A percentile compares a stretch with the other conserved stretches of the same genome.
These are phyloP conservation scores for Sinocyclocheilus maitianheensis DNA, from an alignment of 2,113 vertebrate species.

Conservation along the genomic window DNA sequence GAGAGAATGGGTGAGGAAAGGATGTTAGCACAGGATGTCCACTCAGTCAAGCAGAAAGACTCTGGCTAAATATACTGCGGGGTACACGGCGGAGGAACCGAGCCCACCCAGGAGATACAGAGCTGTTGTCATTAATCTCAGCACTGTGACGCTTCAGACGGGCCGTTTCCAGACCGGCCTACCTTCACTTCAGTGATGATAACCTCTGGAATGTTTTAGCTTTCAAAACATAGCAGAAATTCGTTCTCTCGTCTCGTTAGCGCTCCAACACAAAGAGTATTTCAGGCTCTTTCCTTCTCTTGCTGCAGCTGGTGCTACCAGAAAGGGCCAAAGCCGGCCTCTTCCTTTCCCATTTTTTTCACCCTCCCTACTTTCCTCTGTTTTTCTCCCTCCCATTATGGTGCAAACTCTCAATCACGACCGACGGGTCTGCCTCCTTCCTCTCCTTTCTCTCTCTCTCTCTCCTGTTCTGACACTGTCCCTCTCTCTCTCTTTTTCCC, in stretches of 20 bases:
- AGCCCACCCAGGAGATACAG: slow-evolving; percentile 73
- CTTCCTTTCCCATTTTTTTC: slow-evolving; percentile 49
- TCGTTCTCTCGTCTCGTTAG: slow-evolving; percentile 47
- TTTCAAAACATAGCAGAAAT: slow-evolving; percentile 64
- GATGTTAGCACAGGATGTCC: slow-evolving; percentile 68
- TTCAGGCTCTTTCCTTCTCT: slow-evolving; percentile 43
- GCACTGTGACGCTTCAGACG: slow-evolving; percentile 3
- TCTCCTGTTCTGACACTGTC: not conserved
- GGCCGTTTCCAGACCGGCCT: slow-evolving; percentile 14
- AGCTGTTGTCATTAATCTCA: slow-evolving; percentile 37
- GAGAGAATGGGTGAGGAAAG: slow-evolving; percentile 45
- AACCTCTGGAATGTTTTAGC: slow-evolving; percentile 38
- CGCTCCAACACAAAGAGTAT: slow-evolving; percentile 56
- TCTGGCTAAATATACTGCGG: slow-evolving; percentile 64
- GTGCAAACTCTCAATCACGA: slow-evolving; percentile 10
- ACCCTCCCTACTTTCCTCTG: slow-evolving; percentile 10
- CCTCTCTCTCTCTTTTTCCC: slow-evolving; percentile 4
- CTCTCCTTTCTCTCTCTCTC: slow-evolving; percentile 19
- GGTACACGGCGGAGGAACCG: slow-evolving; percentile 59
- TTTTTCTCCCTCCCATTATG: slow-evolving; percentile 30
- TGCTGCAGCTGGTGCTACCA: slow-evolving; percentile 62
- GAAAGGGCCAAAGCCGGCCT: slow-evolving; percentile 66
- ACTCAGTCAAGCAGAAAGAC: slow-evolving; percentile 64
- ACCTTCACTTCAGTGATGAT: slow-evolving; percentile 43
- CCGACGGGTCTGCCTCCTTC: not conserved